phyloP scores from a whole-genome alignment of 2,888 invertebrate genomes.

The Cheilosia pagana region DNA sequence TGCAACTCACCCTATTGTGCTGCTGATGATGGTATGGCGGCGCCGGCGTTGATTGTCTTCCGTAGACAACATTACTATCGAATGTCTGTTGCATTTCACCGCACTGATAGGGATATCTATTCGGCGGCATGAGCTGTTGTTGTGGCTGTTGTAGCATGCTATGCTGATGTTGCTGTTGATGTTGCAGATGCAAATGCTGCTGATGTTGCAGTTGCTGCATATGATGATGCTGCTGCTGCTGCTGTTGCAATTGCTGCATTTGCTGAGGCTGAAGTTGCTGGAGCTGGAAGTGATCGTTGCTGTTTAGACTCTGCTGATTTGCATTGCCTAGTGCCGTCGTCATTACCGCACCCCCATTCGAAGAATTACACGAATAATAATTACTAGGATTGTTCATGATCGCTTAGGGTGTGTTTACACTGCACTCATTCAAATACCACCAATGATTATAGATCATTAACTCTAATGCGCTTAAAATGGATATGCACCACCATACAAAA shows the following conservation, averaged over 20 bases:
- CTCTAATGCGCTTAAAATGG: constrained; percentile 64
- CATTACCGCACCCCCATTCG: constrained; percentile 75
- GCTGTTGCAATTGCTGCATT: constrained; percentile 40
- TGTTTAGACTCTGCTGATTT: constrained; percentile 65
- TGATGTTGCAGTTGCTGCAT: constrained; percentile 38
- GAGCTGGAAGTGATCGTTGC: constrained; percentile 58
- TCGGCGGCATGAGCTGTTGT: constrained; percentile 36
- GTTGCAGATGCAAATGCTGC: constrained; percentile 33
- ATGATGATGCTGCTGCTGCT: constrained; percentile 23
- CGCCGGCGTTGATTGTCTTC: constrained; percentile 61
- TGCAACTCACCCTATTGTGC: constrained; percentile 59
- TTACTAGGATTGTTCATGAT: constrained; percentile 75
- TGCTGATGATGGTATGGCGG: constrained; percentile 67
- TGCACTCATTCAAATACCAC: constrained; percentile 73
- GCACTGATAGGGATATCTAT: constrained; percentile 49
- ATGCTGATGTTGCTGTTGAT: constrained; percentile 38
- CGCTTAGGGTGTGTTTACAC: constrained; percentile 72
- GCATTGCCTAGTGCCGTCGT: constrained; percentile 65
- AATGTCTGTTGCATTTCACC: constrained; percentile 59
- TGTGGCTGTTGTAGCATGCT: constrained; percentile 22
- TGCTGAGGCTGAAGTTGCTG: constrained; percentile 36
- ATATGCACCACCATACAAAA: constrained; percentile 1
- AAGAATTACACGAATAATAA: constrained; percentile 75
- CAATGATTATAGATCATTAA: constrained; percentile 71
- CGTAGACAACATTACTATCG: constrained; percentile 62